A percentile compares a stretch with the other conserved stretches of the same genome.
Conservation (phyloP, 1,140 invertebrate genomes). For the Penaeus vannamei region DNA sequence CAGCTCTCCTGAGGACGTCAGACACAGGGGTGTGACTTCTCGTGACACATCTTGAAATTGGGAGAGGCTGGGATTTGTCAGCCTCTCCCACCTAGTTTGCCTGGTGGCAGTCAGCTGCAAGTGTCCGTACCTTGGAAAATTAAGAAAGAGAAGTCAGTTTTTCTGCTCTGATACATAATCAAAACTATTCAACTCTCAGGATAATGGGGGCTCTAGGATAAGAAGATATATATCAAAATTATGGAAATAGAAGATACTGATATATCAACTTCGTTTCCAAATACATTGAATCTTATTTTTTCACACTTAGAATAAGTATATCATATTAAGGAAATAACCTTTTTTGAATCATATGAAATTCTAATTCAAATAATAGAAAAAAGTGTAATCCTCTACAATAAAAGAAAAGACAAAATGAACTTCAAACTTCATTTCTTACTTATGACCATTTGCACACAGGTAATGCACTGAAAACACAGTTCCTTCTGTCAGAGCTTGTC, state of each 20-base stretch:
- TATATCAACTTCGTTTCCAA: too few relatives aligned
- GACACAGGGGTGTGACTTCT: conserved; percentile 42
- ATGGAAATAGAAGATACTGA: too few relatives aligned
- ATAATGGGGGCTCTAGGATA: not conserved
- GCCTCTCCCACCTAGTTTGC: conserved; percentile 50
- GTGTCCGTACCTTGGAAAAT: not conserved
- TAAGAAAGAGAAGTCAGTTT: not conserved
- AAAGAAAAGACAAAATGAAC: too few relatives aligned
- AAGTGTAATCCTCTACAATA: not conserved
- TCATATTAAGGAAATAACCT: too few relatives aligned
- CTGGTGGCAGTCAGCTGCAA: conserved; percentile 41
- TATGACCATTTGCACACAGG: conserved; percentile 29
- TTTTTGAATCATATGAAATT: not conserved
- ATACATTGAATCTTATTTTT: too few relatives aligned
- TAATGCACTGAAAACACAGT: conserved; percentile 32
- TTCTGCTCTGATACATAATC: too few relatives aligned
- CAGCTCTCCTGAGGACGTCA: conserved; percentile 10
- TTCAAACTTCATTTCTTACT: conserved; percentile 13
- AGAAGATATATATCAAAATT: not conserved
- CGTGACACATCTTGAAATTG: conserved; percentile 8
- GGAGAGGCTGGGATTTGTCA: not conserved
- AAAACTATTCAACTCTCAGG: too few relatives aligned
- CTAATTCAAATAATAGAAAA: not conserved
- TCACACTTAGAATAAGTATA: too few relatives aligned
- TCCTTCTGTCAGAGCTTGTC: conserved; percentile 20